phyloP scores from a whole-genome alignment of 2,113 vertebrate species.

The Orthonyx spaldingii region DNA sequence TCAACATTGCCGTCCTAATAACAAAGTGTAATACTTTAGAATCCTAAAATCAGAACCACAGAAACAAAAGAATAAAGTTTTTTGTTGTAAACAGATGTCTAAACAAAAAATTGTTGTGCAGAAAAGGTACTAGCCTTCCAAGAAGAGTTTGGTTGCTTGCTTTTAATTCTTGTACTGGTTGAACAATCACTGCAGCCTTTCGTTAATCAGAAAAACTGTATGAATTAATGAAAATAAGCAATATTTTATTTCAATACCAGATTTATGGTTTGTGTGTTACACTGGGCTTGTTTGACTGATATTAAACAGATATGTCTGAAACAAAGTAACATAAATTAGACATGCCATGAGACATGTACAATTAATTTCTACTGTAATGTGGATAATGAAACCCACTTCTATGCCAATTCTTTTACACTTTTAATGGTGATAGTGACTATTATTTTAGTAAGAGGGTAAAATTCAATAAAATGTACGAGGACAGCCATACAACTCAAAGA shows the following conservation, averaged over 20 bases:
- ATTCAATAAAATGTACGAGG: slow-evolving; percentile 42
- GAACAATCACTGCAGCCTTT: slow-evolving; percentile 23
- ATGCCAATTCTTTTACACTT: slow-evolving; percentile 56
- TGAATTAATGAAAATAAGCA: slow-evolving; percentile 64
- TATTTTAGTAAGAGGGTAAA: slow-evolving; percentile 66
- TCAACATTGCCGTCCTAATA: background rate
- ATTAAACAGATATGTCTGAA: slow-evolving; percentile 43
- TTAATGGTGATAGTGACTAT: slow-evolving; percentile 57
- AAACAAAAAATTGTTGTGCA: background rate
- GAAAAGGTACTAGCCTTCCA: slow-evolving; percentile 16
- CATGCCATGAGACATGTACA: slow-evolving; percentile 63
- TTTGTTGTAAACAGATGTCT: background rate
- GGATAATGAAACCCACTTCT: slow-evolving; percentile 49
- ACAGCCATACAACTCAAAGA: slow-evolving; percentile 50
- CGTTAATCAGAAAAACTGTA: slow-evolving; percentile 33
- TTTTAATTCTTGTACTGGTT: slow-evolving; percentile 45
- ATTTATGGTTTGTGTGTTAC: slow-evolving; percentile 53
- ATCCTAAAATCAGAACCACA: background rate
- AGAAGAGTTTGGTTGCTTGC: background rate
- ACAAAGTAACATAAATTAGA: slow-evolving; percentile 73
- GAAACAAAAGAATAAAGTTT: background rate
- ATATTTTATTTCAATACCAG: slow-evolving; percentile 68
- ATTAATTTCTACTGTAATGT: slow-evolving; percentile 57
- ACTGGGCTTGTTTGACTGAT: slow-evolving; percentile 39
- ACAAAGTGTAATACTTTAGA: background rate